Conservation (phyloP, 2,113 vertebrate genomes). For the Pica pica region DNA sequence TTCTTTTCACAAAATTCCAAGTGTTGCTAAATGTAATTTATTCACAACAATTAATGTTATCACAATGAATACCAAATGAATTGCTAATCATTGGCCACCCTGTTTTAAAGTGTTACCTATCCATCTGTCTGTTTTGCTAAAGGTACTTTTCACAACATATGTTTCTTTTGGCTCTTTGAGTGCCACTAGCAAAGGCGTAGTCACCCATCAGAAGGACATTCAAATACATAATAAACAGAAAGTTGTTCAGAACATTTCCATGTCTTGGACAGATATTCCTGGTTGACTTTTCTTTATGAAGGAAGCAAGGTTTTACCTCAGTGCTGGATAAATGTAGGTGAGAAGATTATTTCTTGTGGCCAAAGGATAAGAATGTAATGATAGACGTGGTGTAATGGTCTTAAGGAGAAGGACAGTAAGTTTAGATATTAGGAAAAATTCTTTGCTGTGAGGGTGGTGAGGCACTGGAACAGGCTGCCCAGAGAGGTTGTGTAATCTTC, state of each 20-base stretch:
- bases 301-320: background rate
- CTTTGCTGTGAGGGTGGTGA: background rate
- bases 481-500: background rate
- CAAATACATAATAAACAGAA: background rate
- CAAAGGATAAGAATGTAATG: background rate
- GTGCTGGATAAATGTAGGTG: background rate
- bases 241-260: background rate
- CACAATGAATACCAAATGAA: slow-evolving; percentile 26
- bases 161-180: slow-evolving; percentile 30
- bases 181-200: background rate
- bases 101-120: slow-evolving; percentile 45
- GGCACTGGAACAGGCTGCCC: background rate
- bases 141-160: slow-evolving; percentile 43
- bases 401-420: background rate
- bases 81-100: slow-evolving; percentile 34
- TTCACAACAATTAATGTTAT: slow-evolving; percentile 37
- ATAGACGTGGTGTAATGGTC: background rate
- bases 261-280: background rate
- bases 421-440: background rate
- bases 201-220: slow-evolving; percentile 11
- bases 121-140: slow-evolving; percentile 56
- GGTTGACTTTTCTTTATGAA: background rate
- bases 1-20: slow-evolving; percentile 16
- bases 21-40: background rate
- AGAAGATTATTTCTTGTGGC: background rate